phyloP scores from a whole-genome alignment of 2,888 invertebrate genomes.

The Troglohyphantes excavatus region DNA sequence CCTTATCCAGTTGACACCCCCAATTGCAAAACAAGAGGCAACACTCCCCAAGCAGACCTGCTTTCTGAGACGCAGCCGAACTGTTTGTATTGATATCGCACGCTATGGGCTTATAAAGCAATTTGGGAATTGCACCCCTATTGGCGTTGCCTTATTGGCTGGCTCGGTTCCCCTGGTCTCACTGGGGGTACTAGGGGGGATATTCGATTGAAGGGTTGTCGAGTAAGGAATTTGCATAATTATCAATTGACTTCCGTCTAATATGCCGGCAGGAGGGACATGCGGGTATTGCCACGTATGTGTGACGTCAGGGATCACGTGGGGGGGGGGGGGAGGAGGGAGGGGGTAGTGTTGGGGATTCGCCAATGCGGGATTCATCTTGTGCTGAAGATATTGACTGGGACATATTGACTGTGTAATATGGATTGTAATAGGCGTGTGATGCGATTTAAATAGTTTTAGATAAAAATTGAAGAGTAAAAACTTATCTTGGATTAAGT shows the following conservation, averaged over 20 bases:
- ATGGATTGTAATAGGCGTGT: no score
- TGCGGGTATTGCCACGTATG: slow-evolving; percentile 15
- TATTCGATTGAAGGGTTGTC: slow-evolving; percentile 51
- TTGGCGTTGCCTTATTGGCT: slow-evolving; percentile 69
- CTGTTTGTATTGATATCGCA: slow-evolving; percentile 75
- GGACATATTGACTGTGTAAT: no score
- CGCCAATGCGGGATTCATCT: no score
- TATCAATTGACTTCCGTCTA: slow-evolving; percentile 78
- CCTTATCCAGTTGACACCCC: slow-evolving; percentile 34
- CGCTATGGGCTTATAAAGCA: slow-evolving; percentile 73
- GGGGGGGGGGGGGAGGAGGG: neutral
- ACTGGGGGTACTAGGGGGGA: neutral
- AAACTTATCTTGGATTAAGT: no score
- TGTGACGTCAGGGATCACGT: slow-evolving; percentile 45
- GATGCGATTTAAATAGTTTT: no score
- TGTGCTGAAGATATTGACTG: no score
- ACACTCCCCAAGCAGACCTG: neutral
- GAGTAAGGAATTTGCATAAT: slow-evolving; percentile 72
- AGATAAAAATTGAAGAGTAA: no score
- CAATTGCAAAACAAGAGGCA: slow-evolving; percentile 40
- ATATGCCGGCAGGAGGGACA: slow-evolving; percentile 54
- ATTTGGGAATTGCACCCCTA: slow-evolving; percentile 71
- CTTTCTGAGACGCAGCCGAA: slow-evolving; percentile 10
- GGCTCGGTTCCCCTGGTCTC: slow-evolving; percentile 7
- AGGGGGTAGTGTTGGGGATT: neutral